phyloP scores from a whole-genome alignment of 2,888 invertebrate species.

The Rosalia funebris region DNA sequence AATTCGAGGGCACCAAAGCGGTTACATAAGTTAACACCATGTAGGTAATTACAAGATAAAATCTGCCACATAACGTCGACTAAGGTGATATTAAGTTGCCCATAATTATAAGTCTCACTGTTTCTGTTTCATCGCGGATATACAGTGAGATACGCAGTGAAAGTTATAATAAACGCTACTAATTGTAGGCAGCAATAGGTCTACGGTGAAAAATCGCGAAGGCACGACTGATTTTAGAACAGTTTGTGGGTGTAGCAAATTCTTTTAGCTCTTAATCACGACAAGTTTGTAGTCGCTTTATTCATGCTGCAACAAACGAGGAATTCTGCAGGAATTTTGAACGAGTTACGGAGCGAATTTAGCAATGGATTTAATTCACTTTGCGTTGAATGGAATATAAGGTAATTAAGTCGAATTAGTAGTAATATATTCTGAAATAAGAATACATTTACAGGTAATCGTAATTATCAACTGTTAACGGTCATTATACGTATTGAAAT shows the following conservation, averaged over 20 bases:
- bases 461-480: too few relatives aligned
- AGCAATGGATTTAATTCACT: too few relatives aligned
- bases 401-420: too few relatives aligned
- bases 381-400: too few relatives aligned
- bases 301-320: too few relatives aligned
- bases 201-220: not conserved
- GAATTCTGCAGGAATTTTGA: too few relatives aligned
- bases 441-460: too few relatives aligned
- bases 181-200: not conserved
- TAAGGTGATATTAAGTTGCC: conserved; percentile 5
- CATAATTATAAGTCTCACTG: conserved; percentile 16
- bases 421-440: too few relatives aligned
- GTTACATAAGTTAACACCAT: conserved; percentile 14
- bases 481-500: too few relatives aligned
- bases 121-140: conserved; percentile 15
- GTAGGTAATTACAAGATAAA: conserved; percentile 9
- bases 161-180: conserved; percentile 16
- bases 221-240: not conserved
- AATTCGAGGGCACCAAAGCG: conserved; percentile 1
- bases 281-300: too few relatives aligned
- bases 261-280: not conserved
- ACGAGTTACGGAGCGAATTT: too few relatives aligned
- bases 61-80: conserved; percentile 14
- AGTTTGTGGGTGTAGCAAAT: not conserved
- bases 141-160: conserved; percentile 15